phyloP scores from a whole-genome alignment of 2,797 vertebrate genomes.

The Varecia variegata region DNA sequence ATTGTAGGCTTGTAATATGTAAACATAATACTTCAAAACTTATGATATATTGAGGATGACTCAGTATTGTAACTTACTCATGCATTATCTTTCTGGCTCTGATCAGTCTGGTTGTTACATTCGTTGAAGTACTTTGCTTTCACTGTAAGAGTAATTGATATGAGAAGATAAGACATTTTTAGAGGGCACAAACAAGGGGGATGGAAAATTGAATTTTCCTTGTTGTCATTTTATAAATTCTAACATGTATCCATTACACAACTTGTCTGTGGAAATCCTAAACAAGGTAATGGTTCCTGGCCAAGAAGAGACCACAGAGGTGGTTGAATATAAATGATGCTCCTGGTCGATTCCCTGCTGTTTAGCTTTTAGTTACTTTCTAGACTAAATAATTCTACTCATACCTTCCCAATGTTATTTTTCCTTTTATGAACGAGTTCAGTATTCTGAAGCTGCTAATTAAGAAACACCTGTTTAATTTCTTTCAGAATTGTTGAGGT shows the following conservation, averaged over 20 bases:
- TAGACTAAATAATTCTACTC: neutral
- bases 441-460: neutral
- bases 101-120: conserved; percentile 69
- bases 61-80: conserved; percentile 68
- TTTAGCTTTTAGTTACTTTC: neutral
- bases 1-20: neutral
- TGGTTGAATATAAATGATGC: neutral
- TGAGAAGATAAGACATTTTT: conserved; percentile 75
- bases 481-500: neutral
- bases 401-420: neutral
- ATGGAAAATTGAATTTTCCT: conserved; percentile 78
- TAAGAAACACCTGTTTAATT: neutral
- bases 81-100: conserved; percentile 67
- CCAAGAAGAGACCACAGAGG: conserved; percentile 33
- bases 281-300: conserved; percentile 60
- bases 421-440: neutral
- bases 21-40: neutral
- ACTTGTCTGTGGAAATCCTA: conserved; percentile 74
- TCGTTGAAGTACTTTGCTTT: conserved; percentile 65
- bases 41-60: neutral
- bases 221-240: conserved; percentile 69
- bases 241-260: conserved; percentile 67
- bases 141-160: conserved; percentile 73
- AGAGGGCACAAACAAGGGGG: conserved; percentile 74
- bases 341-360: neutral